Conservation (phyloP, 1,140 invertebrate genomes). For the Hesperophylax magnus region DNA sequence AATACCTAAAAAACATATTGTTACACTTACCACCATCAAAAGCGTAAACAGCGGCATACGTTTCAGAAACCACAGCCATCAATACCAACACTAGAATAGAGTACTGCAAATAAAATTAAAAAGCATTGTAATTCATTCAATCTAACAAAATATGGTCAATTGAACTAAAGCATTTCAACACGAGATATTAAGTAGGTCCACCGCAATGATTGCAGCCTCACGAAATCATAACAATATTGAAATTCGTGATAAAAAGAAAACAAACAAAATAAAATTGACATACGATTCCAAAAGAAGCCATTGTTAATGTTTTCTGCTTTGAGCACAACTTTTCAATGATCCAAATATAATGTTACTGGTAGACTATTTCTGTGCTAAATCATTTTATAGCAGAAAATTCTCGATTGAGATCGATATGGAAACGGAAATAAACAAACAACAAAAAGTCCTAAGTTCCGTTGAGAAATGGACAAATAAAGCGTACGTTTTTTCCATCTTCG, state of each 20-base stretch:
- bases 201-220: too few relatives aligned
- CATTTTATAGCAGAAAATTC: constrained; percentile 52
- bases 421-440: constrained; percentile 48
- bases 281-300: constrained; percentile 54
- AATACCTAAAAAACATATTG: not conserved
- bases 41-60: constrained; percentile 43
- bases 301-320: constrained; percentile 31
- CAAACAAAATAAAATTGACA: constrained; percentile 1
- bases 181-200: too few relatives aligned
- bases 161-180: too few relatives aligned
- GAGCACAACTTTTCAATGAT: constrained; percentile 12
- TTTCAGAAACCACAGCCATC: constrained; percentile 49
- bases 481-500: constrained; percentile 14
- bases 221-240: too few relatives aligned
- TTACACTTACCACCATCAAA: constrained; percentile 44
- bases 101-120: constrained; percentile 47
- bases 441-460: constrained; percentile 34
- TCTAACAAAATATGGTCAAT: too few relatives aligned
- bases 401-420: constrained; percentile 28
- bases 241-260: too few relatives aligned
- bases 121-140: not conserved
- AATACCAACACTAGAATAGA: constrained; percentile 44
- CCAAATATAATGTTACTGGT: constrained; percentile 37
- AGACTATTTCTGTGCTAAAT: constrained; percentile 39
- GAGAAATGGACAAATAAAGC: constrained; percentile 44